A percentile compares a stretch with the other conserved stretches of the same genome.
Conservation (phyloP, 2,888 invertebrate genomes). For the Meloe dianella region DNA sequence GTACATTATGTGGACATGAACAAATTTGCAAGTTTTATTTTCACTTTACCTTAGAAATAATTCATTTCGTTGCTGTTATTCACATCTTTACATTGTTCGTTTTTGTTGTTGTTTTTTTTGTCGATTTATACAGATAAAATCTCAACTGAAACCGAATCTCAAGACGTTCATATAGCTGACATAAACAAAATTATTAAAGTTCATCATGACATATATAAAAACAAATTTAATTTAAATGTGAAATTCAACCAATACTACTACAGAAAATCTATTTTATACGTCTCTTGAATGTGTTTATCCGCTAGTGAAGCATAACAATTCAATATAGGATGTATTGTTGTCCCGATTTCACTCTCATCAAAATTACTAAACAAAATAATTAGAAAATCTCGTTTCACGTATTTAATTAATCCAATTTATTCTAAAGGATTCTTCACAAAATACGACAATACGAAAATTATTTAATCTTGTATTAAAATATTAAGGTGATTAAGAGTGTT, state of each 20-base stretch:
- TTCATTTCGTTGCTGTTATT: constrained; percentile 10
- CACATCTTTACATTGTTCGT: neutral
- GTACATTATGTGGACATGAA: constrained; percentile 32
- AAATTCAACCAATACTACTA: constrained; percentile 22
- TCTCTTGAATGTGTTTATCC: neutral
- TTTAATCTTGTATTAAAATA: neutral
- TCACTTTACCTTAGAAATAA: constrained; percentile 27
- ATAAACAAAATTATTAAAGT: constrained; percentile 31
- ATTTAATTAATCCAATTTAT: constrained; percentile 1
- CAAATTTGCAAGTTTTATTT: constrained; percentile 33
- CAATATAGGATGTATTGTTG: neutral
- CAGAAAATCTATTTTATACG: neutral
- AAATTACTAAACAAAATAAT: constrained; percentile 5
- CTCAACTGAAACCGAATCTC: constrained; percentile 20
- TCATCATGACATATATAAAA: constrained; percentile 28
- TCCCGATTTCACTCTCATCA: neutral
- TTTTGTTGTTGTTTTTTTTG: neutral
- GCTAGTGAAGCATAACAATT: neutral
- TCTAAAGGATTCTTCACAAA: neutral
- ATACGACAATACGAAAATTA: neutral
- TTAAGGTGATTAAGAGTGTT: neutral
- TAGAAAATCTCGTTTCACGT: neutral
- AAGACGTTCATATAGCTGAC: constrained; percentile 16
- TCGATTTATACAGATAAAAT: constrained; percentile 14
- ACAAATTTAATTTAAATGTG: constrained; percentile 26